Evolutionary conservation across 2,797 vertebrate genomes (phyloP).

Genomic region (Carduelis carduelis): DNA sequence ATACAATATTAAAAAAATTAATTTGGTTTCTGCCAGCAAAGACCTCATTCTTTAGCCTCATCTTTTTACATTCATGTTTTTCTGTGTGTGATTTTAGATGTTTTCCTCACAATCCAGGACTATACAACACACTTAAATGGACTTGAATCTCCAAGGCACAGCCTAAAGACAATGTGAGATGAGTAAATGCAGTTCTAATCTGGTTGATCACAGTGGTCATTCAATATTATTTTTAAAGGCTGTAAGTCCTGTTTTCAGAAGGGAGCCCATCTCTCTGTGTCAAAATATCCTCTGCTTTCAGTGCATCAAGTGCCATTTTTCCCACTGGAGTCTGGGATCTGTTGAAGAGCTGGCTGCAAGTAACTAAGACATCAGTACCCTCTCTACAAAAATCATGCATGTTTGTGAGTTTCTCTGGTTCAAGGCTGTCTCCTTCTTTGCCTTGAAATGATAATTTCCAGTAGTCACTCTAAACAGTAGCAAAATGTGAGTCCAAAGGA

Average conservation of each 20-base stretch:
- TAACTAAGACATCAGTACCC: neutral
- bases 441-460: neutral
- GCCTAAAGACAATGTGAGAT: neutral
- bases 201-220: neutral
- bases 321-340: neutral
- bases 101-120: neutral
- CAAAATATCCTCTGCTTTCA: neutral
- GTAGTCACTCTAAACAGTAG: neutral
- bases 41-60: neutral
- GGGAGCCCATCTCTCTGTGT: neutral
- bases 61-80: neutral
- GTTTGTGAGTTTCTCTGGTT: neutral
- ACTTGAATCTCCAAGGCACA: neutral
- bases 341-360: neutral
- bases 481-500: neutral
- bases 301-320: neutral
- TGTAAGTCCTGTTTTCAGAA: neutral
- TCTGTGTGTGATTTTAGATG: neutral
- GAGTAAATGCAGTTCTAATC: neutral
- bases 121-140: neutral
- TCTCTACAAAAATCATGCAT: neutral
- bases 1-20: rapidly evolving
- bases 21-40: neutral
- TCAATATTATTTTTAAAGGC: neutral
- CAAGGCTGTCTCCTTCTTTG: neutral